Percentiles rank a stretch among this genome's conserved stretches.
Evolutionary conservation across 2,888 invertebrate species (phyloP).

Genomic region (Temnothorax ravouxi): DNA sequence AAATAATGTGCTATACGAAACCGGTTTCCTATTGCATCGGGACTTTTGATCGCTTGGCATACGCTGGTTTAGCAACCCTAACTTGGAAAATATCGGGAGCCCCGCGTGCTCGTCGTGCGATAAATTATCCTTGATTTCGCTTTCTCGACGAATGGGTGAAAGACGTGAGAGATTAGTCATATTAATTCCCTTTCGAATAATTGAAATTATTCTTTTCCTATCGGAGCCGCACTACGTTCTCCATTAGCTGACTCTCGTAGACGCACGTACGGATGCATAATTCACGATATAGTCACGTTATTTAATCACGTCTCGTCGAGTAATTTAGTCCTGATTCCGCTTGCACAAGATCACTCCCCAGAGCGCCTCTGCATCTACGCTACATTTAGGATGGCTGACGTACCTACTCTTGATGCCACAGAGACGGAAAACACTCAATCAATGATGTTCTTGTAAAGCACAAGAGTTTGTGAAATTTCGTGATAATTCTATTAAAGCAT

Average conservation of each 20-base stretch:
- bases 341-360: constrained; percentile 48
- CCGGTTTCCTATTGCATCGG: constrained; percentile 73
- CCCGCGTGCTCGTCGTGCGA: constrained; percentile 43
- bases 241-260: constrained; percentile 33
- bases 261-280: constrained; percentile 18
- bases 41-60: constrained; percentile 60
- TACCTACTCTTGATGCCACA: not conserved
- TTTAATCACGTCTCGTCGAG: constrained; percentile 63
- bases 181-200: constrained; percentile 31
- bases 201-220: constrained; percentile 20
- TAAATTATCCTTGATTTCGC: constrained; percentile 67
- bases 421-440: not conserved
- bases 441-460: not conserved
- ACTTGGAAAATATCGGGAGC: constrained; percentile 64
- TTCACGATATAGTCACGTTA: constrained; percentile 51
- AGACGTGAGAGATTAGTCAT: constrained; percentile 2
- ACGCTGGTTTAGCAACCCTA: constrained; percentile 51
- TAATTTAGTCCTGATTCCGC: constrained; percentile 61
- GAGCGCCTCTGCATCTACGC: constrained; percentile 9
- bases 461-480: not conserved
- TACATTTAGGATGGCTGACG: constrained; percentile 22
- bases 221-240: not conserved
- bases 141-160: constrained; percentile 38
- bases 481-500: not conserved
- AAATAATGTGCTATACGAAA: constrained; percentile 71